Evolutionary conservation across 2,888 invertebrate species (phyloP).

Genomic region (Lithophane semibrunnea): DNA sequence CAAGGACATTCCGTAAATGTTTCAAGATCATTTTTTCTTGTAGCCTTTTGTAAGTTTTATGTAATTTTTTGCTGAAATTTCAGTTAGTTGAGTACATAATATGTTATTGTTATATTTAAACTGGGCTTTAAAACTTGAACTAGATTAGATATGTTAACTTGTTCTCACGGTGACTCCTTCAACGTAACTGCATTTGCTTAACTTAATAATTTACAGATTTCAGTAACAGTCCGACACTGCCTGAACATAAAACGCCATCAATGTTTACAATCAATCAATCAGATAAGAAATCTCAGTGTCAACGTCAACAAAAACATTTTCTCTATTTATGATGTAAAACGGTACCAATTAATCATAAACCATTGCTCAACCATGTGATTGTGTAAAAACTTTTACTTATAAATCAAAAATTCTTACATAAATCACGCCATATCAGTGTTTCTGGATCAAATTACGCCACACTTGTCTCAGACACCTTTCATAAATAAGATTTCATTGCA

Average conservation of each 20-base stretch:
- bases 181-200: background rate
- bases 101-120: background rate
- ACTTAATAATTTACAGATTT: background rate
- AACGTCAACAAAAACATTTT: slow-evolving; percentile 27
- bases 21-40: slow-evolving; percentile 53
- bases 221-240: background rate
- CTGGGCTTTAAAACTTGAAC: slow-evolving; percentile 2
- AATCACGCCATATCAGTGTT: slow-evolving; percentile 33
- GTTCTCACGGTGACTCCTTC: slow-evolving; percentile 10
- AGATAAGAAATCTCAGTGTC: slow-evolving; percentile 1
- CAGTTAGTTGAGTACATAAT: background rate
- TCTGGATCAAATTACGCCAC: slow-evolving; percentile 46
- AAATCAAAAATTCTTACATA: slow-evolving; percentile 33
- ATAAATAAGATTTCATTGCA: slow-evolving; percentile 42
- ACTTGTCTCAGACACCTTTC: slow-evolving; percentile 36
- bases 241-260: background rate
- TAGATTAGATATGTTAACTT: slow-evolving; percentile 18
- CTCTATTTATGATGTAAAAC: slow-evolving; percentile 1
- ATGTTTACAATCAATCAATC: slow-evolving; percentile 12
- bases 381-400: slow-evolving; percentile 24
- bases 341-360: slow-evolving; percentile 13
- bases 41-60: slow-evolving; percentile 29
- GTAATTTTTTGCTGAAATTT: slow-evolving; percentile 24
- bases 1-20: slow-evolving; percentile 51
- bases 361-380: slow-evolving; percentile 9